A percentile compares a stretch with the other conserved stretches of the same genome.
Conservation (phyloP, 2,797 vertebrate genomes). For the Onychomys torridus region DNA sequence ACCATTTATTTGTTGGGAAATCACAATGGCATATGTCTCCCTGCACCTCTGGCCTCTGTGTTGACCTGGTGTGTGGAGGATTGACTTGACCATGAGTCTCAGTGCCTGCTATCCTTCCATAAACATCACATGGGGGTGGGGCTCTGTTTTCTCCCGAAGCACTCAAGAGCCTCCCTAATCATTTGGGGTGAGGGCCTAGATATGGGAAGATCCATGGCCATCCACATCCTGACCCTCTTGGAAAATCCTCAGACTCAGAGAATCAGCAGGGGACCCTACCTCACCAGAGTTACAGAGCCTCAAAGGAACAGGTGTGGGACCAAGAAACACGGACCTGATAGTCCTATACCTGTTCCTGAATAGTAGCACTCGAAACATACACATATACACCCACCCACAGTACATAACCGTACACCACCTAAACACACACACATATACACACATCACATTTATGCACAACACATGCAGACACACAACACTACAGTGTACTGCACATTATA, state of each 20-base stretch:
- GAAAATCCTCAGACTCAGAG: background rate
- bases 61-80: background rate
- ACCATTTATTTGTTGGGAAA: background rate
- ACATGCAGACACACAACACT: background rate
- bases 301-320: background rate
- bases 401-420: background rate
- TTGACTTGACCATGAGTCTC: background rate
- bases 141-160: background rate
- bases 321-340: background rate
- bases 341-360: background rate
- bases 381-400: background rate
- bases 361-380: background rate
- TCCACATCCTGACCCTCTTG: background rate
- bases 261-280: background rate
- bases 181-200: background rate
- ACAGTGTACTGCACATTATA: background rate
- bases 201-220: background rate
- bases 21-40: no score
- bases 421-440: background rate
- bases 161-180: background rate
- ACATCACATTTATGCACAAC: background rate
- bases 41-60: background rate
- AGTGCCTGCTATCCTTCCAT: no score
- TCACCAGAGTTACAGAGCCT: background rate
- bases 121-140: background rate